Percentiles rank a stretch among this genome's conserved stretches.
phyloP scores from a whole-genome alignment of 2,888 invertebrate species.

The Dorcus hopei region DNA sequence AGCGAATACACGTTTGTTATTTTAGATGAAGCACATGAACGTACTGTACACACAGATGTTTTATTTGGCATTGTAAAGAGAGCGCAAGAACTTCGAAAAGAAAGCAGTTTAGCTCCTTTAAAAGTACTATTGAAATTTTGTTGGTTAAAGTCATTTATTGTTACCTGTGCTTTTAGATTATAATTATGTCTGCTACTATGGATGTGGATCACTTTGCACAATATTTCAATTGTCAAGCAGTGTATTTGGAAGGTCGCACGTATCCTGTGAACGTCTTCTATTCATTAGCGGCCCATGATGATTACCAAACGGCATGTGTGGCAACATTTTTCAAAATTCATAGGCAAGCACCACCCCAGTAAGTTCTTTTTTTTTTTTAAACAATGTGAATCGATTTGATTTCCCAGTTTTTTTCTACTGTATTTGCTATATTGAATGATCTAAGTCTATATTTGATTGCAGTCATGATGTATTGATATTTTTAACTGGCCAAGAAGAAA shows the following conservation, averaged over 20 bases:
- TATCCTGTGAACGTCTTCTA: constrained; percentile 77
- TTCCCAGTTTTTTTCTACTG: too few relatives aligned
- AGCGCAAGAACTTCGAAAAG: constrained; percentile 73
- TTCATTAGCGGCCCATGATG: constrained; percentile 68
- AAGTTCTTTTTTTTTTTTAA: constrained; percentile 40
- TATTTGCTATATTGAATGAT: too few relatives aligned
- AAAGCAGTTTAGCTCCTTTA: constrained; percentile 57
- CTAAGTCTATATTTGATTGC: constrained; percentile 39
- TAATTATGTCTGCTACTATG: constrained; percentile 96
- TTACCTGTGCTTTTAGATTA: constrained; percentile 55
- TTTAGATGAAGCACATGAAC: constrained; percentile 93
- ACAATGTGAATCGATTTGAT: too few relatives aligned
- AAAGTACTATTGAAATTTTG: constrained; percentile 56
- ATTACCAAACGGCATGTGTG: constrained; percentile 80
- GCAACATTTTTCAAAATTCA: constrained; percentile 90
- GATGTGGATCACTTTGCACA: constrained; percentile 88
- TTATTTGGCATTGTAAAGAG: constrained; percentile 88
- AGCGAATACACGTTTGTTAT: constrained; percentile 79
- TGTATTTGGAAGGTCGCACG: constrained; percentile 88
- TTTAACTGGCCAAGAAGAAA: constrained; percentile 95
- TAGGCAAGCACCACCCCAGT: constrained; percentile 75
- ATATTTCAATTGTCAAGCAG: constrained; percentile 84
- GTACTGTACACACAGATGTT: constrained; percentile 91
- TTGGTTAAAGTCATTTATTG: neutral
- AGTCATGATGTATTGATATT: constrained; percentile 91